Evolutionary conservation across 2,888 invertebrate genomes (phyloP).

Genomic region (Zaprionus bogoriensis): DNA sequence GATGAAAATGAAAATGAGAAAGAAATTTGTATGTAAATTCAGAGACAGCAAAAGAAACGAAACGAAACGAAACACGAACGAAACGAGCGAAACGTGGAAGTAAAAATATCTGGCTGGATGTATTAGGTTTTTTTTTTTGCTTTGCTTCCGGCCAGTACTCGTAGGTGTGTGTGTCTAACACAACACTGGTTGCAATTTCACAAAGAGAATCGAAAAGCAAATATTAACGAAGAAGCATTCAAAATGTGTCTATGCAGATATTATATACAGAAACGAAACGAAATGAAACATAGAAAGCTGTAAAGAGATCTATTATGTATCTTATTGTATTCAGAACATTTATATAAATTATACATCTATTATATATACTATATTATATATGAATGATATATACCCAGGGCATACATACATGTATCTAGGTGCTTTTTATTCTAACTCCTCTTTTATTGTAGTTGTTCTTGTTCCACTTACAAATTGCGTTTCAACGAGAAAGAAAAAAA

Average conservation of each 20-base stretch:
- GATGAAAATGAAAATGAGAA: slow-evolving; percentile 63
- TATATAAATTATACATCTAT: slow-evolving; percentile 50
- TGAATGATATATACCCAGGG: slow-evolving; percentile 25
- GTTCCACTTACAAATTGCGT: slow-evolving; percentile 38
- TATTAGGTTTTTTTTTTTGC: slow-evolving; percentile 26
- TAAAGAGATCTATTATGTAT: slow-evolving; percentile 47
- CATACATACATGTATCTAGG: slow-evolving; percentile 43
- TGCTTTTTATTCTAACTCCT: slow-evolving; percentile 43
- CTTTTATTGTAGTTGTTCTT: slow-evolving; percentile 34
- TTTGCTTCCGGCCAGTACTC: slow-evolving; percentile 15
- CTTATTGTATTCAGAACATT: slow-evolving; percentile 41
- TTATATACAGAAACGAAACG: too few species aligned
- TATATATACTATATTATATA: slow-evolving; percentile 10
- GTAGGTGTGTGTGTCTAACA: slow-evolving; percentile 46
- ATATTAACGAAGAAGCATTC: slow-evolving; percentile 63
- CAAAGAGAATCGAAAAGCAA: slow-evolving; percentile 56
- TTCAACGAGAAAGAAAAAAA: background rate
- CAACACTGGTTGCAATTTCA: slow-evolving; percentile 48
- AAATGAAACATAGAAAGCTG: too few species aligned
- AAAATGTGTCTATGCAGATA: slow-evolving; percentile 73
- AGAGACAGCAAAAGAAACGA: slow-evolving; percentile 8
- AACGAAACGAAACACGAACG: slow-evolving; percentile 1
- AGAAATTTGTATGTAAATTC: slow-evolving; percentile 64
- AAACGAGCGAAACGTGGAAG: background rate
- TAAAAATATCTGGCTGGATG: slow-evolving; percentile 14